These are phyloP conservation scores for Metalampra italica DNA, from an alignment of 2,888 invertebrate genomes.

Conservation along the genomic window DNA sequence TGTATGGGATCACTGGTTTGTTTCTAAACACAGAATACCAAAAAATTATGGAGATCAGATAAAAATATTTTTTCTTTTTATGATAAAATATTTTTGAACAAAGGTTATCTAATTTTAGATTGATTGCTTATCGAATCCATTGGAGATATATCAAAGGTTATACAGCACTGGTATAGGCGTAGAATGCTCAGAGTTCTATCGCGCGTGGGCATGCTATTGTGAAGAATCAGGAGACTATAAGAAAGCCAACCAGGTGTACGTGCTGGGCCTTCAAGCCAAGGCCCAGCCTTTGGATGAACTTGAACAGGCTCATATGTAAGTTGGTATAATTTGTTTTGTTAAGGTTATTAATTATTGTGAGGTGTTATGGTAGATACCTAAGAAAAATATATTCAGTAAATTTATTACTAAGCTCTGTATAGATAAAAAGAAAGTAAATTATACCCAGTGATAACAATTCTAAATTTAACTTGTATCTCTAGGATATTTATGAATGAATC, in stretches of 20 bases:
- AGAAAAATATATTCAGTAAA: no score
- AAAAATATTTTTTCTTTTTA: neutral
- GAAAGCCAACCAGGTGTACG: slow-evolving; percentile 89
- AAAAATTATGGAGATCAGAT: neutral
- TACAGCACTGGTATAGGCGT: slow-evolving; percentile 89
- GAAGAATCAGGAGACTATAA: slow-evolving; percentile 90
- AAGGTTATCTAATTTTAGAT: slow-evolving; percentile 74
- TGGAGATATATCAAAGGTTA: slow-evolving; percentile 89
- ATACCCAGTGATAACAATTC: no score
- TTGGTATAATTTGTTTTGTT: slow-evolving; percentile 23
- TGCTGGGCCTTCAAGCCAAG: slow-evolving; percentile 84
- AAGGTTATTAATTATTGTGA: slow-evolving; percentile 6
- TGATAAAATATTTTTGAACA: neutral
- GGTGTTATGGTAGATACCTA: no score
- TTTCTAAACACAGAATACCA: no score
- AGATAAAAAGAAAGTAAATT: no score
- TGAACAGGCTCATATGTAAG: slow-evolving; percentile 85
- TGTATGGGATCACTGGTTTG: no score
- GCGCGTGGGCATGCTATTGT: slow-evolving; percentile 93
- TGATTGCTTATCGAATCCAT: slow-evolving; percentile 85
- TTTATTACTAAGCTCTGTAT: no score
- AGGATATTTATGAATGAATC: no score
- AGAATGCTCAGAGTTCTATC: slow-evolving; percentile 90
- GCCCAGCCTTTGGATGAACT: slow-evolving; percentile 90
- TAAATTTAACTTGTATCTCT: no score